Conservation (phyloP, 2,113 vertebrate genomes). For the Rattus norvegicus region GRCr8 NC_086020.1:29275001-29275500, state of each 20-base stretch:
- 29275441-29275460: neutral
- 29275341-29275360: neutral
- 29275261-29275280: neutral
- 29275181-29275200: neutral
- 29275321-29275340: neutral
- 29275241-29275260: neutral
- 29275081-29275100: neutral
- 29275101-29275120: neutral
- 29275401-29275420: neutral
- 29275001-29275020: neutral
- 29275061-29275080: neutral
- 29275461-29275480: neutral
- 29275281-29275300: slow-evolving; percentile 5
- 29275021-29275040: neutral
- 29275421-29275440: neutral
- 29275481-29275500: slow-evolving; percentile 38
- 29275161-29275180: slow-evolving; percentile 24
- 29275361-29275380: neutral
- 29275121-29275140: neutral
- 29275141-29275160: neutral
- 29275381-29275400: neutral
- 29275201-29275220: neutral
- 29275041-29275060: neutral
- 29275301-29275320: neutral
- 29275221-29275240: neutral